Conservation (phyloP, 2,888 invertebrate genomes). For the Nipponacmea schrenckii region DNA sequence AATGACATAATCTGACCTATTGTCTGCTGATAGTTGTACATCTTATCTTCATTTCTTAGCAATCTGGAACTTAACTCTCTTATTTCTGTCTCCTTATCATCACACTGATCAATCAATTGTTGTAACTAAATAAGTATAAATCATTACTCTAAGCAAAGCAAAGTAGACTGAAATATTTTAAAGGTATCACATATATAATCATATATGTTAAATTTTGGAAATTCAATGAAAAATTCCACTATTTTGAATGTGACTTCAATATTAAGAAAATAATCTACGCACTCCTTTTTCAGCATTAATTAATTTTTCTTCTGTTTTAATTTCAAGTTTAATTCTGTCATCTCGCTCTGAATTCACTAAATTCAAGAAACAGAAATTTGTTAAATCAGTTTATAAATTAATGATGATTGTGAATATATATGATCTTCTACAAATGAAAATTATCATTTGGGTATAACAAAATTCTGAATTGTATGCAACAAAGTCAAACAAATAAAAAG, state of each 20-base stretch:
- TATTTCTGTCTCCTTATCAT: conserved; percentile 52
- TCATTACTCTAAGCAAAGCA: too few relatives aligned
- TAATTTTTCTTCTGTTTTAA: conserved; percentile 33
- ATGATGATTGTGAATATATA: background rate
- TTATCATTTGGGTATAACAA: too few relatives aligned
- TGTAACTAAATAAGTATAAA: conserved; percentile 40
- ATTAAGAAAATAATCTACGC: background rate
- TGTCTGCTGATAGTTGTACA: conserved; percentile 37
- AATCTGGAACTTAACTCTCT: conserved; percentile 43
- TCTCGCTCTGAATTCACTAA: conserved; percentile 36
- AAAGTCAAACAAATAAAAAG: too few relatives aligned
- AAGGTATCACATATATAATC: too few relatives aligned
- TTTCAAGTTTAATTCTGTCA: conserved; percentile 32
- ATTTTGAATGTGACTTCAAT: too few relatives aligned
- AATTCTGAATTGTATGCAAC: too few relatives aligned
- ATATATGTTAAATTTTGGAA: too few relatives aligned
- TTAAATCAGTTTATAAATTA: background rate
- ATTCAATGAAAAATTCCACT: too few relatives aligned
- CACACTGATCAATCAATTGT: conserved; percentile 37
- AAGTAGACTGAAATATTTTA: background rate
- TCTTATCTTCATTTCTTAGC: conserved; percentile 47
- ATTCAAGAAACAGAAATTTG: conserved; percentile 14
- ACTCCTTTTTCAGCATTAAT: conserved; percentile 39
- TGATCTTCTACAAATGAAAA: too few relatives aligned
- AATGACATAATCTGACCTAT: conserved; percentile 26